These are phyloP conservation scores for Quadroppia sp. DNA, from an alignment of 2,888 invertebrate species.

Conservation along the genomic window DNA sequence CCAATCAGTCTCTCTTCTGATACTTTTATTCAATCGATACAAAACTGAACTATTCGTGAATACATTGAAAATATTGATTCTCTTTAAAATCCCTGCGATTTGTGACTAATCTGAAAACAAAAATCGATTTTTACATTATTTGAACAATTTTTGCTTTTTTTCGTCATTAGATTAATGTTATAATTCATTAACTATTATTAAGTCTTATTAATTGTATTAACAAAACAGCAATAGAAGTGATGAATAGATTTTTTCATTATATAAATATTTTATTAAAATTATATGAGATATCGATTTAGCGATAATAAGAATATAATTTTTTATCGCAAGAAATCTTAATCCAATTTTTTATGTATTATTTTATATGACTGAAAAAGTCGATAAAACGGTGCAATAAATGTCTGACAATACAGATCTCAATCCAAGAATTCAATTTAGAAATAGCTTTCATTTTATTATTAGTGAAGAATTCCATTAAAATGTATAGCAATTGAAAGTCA, in stretches of 20 bases:
- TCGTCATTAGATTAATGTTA: neutral
- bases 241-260: no score
- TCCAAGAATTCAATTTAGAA: neutral
- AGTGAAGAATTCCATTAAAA: conserved; percentile 10
- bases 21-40: conserved; percentile 11
- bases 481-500: neutral
- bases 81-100: neutral
- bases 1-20: neutral
- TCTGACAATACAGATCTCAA: neutral
- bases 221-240: no score
- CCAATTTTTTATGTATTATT: neutral
- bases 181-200: neutral
- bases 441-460: conserved; percentile 11
- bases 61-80: conserved; percentile 4
- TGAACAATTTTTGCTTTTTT: neutral
- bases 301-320: neutral
- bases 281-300: no score
- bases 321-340: neutral
- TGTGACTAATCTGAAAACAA: neutral
- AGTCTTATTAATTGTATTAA: no score
- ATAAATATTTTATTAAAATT: no score
- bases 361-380: neutral
- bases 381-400: neutral
- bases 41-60: conserved; percentile 7
- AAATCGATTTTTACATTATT: neutral